Evolutionary conservation across 2,113 vertebrate genomes (phyloP), one percentile per base, ranked within the genome.

Genomic region (Prietella phreatophila): DNA sequence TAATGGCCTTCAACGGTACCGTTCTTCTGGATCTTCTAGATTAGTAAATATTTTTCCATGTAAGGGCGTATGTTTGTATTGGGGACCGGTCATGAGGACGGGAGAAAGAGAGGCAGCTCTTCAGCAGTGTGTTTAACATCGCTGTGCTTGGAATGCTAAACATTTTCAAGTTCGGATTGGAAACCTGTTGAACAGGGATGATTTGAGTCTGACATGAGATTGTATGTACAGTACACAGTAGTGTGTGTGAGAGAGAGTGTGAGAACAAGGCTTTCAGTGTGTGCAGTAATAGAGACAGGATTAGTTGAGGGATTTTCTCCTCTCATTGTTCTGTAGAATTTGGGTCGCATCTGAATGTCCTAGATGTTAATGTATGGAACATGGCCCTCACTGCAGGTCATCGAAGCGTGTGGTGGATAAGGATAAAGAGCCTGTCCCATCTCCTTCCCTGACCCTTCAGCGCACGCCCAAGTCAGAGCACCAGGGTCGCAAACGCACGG

Each of bases 361-460:
- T 42, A 39, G 20, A 0, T 75, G 39, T 42, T 25, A 25, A 47
- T 22, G 30, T 2, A 1, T 13, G 2, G 25, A 63, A 42, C 33
- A 2, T 50, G 6, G 61, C 71, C 79, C 5, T 7, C 78, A 13
- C 86, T 42, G 42, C 91, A 95, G 95, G 92, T 98, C 96, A 85
- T 97, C 96, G 6, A 99, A 99, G 90, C 96, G 96, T 88, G 96
- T 93, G 87, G 78, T 93, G 92, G 95, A 96, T 86, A 98, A 98
- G 93, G 98, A 99, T 89, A 99, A 99, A 91, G 97, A 99, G 91
- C 95, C 96, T 2, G 95, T 96, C 3, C 97, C 97, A 0, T 99
- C 98, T 87, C 97, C 98, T 36, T 97, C 96, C 87, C 96, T 96
- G 19, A 93, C 96, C 81, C 94, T 94, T 47, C 97, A 97, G 94